Conservation (phyloP, 2,888 invertebrate genomes). For the Brassicogethes aeneus region DNA sequence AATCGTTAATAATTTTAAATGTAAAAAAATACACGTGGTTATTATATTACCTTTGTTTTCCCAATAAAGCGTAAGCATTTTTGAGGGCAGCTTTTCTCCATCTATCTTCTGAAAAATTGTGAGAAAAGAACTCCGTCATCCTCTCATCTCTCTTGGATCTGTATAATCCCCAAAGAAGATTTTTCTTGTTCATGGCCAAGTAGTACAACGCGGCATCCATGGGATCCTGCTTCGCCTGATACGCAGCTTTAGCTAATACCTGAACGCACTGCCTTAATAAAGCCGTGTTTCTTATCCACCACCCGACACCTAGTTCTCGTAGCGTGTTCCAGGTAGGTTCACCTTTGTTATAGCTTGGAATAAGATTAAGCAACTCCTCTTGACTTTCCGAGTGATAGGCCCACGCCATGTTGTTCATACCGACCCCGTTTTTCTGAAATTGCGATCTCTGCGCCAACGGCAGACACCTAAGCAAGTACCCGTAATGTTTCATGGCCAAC, state of each 20-base stretch:
- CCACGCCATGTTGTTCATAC: slow-evolving; percentile 92
- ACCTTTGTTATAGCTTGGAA: slow-evolving; percentile 80
- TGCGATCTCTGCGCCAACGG: slow-evolving; percentile 81
- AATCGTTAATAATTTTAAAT: too few species aligned
- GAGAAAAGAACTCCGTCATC: slow-evolving; percentile 92
- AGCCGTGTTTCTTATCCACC: slow-evolving; percentile 89
- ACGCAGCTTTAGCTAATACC: slow-evolving; percentile 88
- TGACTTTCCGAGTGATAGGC: slow-evolving; percentile 98
- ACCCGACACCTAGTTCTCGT: slow-evolving; percentile 84
- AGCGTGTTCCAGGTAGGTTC: slow-evolving; percentile 84
- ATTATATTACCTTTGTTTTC: too few species aligned
- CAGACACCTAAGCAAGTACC: slow-evolving; percentile 81
- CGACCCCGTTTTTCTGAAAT: slow-evolving; percentile 79
- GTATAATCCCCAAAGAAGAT: slow-evolving; percentile 91
- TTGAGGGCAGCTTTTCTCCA: slow-evolving; percentile 97
- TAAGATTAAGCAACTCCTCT: slow-evolving; percentile 82
- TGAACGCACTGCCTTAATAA: slow-evolving; percentile 79
- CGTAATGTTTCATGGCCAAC: slow-evolving; percentile 95
- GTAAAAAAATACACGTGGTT: too few species aligned
- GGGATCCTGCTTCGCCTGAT: slow-evolving; percentile 86
- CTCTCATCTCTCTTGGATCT: slow-evolving; percentile 75
- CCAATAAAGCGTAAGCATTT: slow-evolving; percentile 91
- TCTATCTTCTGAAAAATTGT: slow-evolving; percentile 86
- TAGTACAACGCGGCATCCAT: slow-evolving; percentile 97
- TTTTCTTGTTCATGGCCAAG: slow-evolving; percentile 97